phyloP scores from a whole-genome alignment of 2,113 vertebrate species.

The Loxodonta africana region DNA sequence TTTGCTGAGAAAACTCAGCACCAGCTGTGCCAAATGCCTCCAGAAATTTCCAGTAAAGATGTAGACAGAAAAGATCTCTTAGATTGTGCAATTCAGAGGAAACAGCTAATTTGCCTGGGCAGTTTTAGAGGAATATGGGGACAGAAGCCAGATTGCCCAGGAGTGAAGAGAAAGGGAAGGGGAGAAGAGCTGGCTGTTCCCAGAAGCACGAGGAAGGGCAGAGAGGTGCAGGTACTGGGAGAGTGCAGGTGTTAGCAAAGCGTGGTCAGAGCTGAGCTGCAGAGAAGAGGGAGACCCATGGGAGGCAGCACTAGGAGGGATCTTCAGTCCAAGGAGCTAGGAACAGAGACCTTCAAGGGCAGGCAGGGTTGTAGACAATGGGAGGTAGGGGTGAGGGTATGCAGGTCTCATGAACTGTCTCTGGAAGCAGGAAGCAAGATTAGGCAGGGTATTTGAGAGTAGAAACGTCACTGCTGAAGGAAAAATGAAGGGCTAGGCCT shows the following conservation, averaged over 20 bases:
- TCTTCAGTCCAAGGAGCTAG: not conserved
- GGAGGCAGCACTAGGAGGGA: too few relatives aligned
- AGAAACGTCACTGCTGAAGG: not conserved
- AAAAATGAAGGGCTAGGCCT: not conserved
- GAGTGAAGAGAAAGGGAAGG: not conserved
- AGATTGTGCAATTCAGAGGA: slow-evolving; percentile 41
- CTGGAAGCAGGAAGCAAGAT: not conserved
- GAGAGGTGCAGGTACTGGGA: too few relatives aligned
- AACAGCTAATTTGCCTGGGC: not conserved
- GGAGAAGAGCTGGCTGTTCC: not conserved
- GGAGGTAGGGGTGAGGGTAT: not conserved
- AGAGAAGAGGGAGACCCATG: not conserved
- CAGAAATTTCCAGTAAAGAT: slow-evolving; percentile 33
- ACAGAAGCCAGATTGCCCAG: slow-evolving; percentile 10
- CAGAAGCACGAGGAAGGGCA: not conserved
- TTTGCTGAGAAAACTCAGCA: not conserved
- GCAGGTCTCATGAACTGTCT: not conserved
- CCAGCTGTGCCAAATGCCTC: not conserved
- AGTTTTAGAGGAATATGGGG: not conserved
- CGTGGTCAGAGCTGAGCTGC: not conserved
- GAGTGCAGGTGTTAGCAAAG: not conserved
- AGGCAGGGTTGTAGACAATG: not conserved
- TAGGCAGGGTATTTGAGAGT: not conserved
- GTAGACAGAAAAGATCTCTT: not conserved
- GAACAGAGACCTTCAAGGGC: not conserved